Base-by-base conservation (phyloP, 2,888 invertebrate species). In the Himalopsyche japonica region DNA sequence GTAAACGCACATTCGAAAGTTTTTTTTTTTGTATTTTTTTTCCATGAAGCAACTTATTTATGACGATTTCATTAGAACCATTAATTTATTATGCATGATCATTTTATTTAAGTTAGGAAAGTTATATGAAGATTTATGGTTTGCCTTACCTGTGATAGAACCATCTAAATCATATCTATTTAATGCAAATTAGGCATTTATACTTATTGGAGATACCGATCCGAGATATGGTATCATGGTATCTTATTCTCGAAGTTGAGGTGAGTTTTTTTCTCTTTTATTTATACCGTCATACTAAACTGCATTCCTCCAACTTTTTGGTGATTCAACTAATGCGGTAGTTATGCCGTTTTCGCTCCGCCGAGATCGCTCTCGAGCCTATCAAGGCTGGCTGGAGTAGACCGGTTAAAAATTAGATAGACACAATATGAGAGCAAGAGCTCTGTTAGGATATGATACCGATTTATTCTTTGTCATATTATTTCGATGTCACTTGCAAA, bases 141-240 rank as follows among this genome's bases (percentile, higher is more conserved):
- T 70, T 27, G 27, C 15, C 24, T 70, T 30, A 30, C 70, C 70
- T 70, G 70, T 70, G 70, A 24, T 70, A 24, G 70, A 43, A 27
- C 70, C 70, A 70, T 70, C 70, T 70, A 70, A 70, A 70, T 70
- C 70, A 70, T 70, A 70, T 70, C 70, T 70, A 30, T 70, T 70
- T 15, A 70, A 70, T 70, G 70, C 70, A 70, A 70, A 70, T 70
- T 70, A 70, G 70, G 70, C 70, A 70, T 70, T 70, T 70, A 70
- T 70, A 15, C 70, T 70, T 70, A 70, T 70, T 70, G 70, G 70
- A 70, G 70, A 70, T 70, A 70, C 70, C 27, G 70, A 70, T 70
- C 70, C 70, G 70, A 70, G 70, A 70, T 70, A 70, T 70, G 70
- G 70, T 70, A 70, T 70, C 70, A 70, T 70, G 70, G 70, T 70